These are phyloP conservation scores for Nomada ruficornis DNA, from an alignment of 2,888 invertebrate species.

Conservation along the genomic window DNA sequence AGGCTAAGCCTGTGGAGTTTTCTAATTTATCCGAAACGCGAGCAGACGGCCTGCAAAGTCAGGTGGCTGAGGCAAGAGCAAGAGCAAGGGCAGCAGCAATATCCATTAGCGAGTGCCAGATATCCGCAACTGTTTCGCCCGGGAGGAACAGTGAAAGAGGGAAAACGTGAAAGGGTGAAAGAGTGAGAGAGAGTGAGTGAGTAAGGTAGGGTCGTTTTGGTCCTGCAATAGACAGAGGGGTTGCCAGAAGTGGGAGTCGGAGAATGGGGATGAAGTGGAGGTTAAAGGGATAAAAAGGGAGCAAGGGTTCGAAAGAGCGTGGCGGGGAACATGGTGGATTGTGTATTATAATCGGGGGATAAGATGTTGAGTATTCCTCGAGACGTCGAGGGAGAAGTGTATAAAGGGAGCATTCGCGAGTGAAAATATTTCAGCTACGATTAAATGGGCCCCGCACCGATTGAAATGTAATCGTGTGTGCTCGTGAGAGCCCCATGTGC, in stretches of 20 bases:
- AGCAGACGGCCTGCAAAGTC: constrained; percentile 63
- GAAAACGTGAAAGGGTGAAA: background rate
- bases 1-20: constrained; percentile 64
- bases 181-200: background rate
- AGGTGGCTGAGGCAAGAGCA: constrained; percentile 60
- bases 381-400: constrained; percentile 30
- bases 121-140: constrained; percentile 59
- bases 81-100: constrained; percentile 72
- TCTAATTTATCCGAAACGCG: constrained; percentile 76
- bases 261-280: constrained; percentile 50
- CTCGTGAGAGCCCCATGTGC: no score
- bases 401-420: constrained; percentile 10
- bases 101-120: constrained; percentile 72
- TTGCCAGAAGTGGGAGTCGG: constrained; percentile 41
- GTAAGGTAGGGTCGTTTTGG: constrained; percentile 35
- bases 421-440: constrained; percentile 19
- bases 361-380: constrained; percentile 45
- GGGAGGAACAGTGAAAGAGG: constrained; percentile 25
- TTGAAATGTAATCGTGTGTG: constrained; percentile 15
- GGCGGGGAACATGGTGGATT: constrained; percentile 30
- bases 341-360: constrained; percentile 56
- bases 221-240: constrained; percentile 50
- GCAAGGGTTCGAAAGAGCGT: constrained; percentile 26
- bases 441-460: constrained; percentile 16
- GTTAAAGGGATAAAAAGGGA: constrained; percentile 58